Conservation (phyloP, 2,113 vertebrate species). For the Recurvirostra avosetta region DNA sequence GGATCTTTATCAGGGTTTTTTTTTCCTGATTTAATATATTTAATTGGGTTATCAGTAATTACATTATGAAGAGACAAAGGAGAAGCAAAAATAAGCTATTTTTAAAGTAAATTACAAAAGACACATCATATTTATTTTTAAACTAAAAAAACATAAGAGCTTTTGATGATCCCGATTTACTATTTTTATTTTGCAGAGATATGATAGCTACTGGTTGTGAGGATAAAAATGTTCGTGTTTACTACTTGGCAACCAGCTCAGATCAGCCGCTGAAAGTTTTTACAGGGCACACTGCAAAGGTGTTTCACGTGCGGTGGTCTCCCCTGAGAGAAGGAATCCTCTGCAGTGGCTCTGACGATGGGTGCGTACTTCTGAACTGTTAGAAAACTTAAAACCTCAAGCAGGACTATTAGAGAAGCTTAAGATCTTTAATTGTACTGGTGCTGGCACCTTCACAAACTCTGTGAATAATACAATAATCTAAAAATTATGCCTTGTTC, state of each 20-base stretch:
- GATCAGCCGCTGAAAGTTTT: slow-evolving; percentile 96
- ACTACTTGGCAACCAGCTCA: slow-evolving; percentile 94
- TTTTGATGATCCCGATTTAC: not conserved
- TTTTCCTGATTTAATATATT: not conserved
- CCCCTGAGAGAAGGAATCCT: slow-evolving; percentile 96
- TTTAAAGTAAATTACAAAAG: not conserved
- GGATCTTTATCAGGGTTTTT: rapidly evolving
- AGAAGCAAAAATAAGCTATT: not conserved
- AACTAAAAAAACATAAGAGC: not conserved
- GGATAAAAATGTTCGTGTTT: slow-evolving; percentile 96
- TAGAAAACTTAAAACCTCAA: not conserved
- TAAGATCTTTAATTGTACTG: not conserved
- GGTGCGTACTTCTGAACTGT: slow-evolving; percentile 70
- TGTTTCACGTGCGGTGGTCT: slow-evolving; percentile 96
- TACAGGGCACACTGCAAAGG: slow-evolving; percentile 91
- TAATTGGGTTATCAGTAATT: not conserved
- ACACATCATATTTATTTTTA: not conserved
- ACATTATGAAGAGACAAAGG: not conserved
- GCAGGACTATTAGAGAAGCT: not conserved
- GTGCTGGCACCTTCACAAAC: not conserved
- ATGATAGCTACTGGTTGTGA: slow-evolving; percentile 99
- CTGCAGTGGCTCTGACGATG: slow-evolving; percentile 96
- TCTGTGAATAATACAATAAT: not conserved
- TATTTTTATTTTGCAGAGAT: slow-evolving; percentile 76
- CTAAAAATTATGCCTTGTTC: not conserved